Percentiles rank a stretch among this genome's conserved stretches.
phyloP scores from a whole-genome alignment of 2,113 vertebrate species.

The Oceanodroma tethys region DNA sequence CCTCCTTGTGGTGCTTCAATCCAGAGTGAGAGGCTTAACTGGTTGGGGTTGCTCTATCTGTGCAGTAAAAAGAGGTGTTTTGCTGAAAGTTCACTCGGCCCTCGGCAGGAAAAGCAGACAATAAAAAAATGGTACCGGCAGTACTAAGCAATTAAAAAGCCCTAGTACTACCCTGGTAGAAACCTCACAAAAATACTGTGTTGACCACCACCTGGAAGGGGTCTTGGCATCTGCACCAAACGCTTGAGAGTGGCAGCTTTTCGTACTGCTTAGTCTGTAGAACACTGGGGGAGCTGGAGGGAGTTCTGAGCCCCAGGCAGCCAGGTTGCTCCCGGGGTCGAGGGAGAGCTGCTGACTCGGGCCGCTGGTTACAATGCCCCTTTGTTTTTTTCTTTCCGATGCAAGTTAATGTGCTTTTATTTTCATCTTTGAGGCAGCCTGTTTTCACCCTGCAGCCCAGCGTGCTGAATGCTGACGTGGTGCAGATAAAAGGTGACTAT shows the following conservation, averaged over 20 bases:
- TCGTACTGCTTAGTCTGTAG: rapidly evolving
- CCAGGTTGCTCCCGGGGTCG: background rate
- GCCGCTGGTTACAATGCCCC: background rate
- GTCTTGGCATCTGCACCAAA: background rate
- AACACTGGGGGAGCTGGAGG: rapidly evolving
- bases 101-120: background rate
- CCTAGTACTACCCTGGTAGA: rapidly evolving
- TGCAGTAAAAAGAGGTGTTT: background rate
- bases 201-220: background rate
- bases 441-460: background rate
- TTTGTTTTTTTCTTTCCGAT: background rate
- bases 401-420: background rate
- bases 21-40: background rate
- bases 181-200: background rate
- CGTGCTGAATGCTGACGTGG: rapidly evolving
- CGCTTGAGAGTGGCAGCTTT: background rate
- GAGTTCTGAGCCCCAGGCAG: rapidly evolving
- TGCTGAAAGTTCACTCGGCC: background rate
- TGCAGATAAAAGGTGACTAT: background rate
- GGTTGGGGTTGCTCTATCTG: background rate
- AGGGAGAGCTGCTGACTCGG: background rate
- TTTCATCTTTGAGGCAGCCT: background rate
- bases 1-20: background rate
- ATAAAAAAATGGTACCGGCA: rapidly evolving
- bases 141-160: background rate